Percentiles rank a stretch among this genome's conserved stretches.
Conservation (phyloP, 2,888 invertebrate genomes). For the Entomobrya multifasciata region DNA sequence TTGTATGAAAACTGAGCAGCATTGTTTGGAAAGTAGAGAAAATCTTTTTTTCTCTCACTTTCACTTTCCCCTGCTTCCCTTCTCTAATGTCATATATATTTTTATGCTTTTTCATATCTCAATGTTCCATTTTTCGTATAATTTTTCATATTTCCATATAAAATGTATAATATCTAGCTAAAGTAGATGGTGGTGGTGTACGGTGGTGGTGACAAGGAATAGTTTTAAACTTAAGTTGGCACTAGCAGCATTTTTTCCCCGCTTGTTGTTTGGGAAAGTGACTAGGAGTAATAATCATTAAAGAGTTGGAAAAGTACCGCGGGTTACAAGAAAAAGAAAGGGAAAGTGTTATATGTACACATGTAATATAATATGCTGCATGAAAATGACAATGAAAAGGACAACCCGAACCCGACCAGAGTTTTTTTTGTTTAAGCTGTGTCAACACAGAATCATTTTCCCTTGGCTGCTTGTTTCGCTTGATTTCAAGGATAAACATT, state of each 20-base stretch:
- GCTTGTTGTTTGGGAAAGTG: slow-evolving; percentile 43
- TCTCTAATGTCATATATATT: slow-evolving; percentile 8
- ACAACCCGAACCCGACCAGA: slow-evolving; percentile 11
- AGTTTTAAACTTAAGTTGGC: slow-evolving; percentile 9
- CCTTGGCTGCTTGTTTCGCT: background rate
- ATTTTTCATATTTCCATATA: background rate
- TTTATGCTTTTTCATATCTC: slow-evolving; percentile 40
- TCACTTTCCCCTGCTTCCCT: slow-evolving; percentile 5
- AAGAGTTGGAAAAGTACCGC: slow-evolving; percentile 43
- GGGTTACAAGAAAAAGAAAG: background rate
- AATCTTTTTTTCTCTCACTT: slow-evolving; percentile 35
- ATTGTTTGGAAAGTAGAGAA: background rate
- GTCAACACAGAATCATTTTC: too few relatives aligned
- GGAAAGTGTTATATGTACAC: too few relatives aligned
- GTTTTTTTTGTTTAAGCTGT: too few relatives aligned
- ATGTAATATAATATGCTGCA: background rate
- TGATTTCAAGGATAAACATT: background rate
- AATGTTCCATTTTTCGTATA: slow-evolving; percentile 14
- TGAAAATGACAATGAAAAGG: slow-evolving; percentile 18
- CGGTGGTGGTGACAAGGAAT: slow-evolving; percentile 19
- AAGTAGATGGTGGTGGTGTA: background rate
- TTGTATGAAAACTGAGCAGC: background rate
- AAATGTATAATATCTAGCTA: too few relatives aligned
- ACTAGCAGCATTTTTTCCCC: slow-evolving; percentile 15
- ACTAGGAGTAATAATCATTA: slow-evolving; percentile 50